Conservation (phyloP, 2,113 vertebrate genomes). For the Lepus europaeus region DNA sequence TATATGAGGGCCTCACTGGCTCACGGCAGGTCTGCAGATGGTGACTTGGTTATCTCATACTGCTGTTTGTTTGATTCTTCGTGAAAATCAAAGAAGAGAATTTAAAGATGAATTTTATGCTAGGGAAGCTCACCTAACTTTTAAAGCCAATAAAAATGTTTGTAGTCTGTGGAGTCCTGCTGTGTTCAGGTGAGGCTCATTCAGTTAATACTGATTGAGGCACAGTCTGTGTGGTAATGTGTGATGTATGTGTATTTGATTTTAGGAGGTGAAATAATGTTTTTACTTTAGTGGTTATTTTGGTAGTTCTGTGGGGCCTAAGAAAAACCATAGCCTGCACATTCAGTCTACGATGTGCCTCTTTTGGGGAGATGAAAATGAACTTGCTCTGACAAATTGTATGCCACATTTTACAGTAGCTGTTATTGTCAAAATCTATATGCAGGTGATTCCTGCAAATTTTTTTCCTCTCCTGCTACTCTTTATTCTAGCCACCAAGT, state of each 20-base stretch:
- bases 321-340: not conserved
- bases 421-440: not conserved
- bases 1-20: not conserved
- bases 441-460: not conserved
- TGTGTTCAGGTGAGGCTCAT: not conserved
- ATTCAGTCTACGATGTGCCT: not conserved
- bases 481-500: not conserved
- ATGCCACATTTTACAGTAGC: not conserved
- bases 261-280: not conserved
- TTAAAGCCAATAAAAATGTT: conserved; percentile 34
- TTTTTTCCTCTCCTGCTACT: not conserved
- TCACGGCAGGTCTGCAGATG: not conserved
- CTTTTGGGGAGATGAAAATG: not conserved
- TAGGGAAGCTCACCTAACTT: not conserved
- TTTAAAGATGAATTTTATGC: not conserved
- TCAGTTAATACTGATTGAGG: not conserved
- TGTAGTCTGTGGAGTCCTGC: not conserved
- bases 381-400: not conserved
- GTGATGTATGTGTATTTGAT: not conserved
- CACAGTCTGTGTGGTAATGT: not conserved
- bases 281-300: conserved; percentile 15
- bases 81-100: not conserved
- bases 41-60: not conserved
- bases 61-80: not conserved
- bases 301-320: not conserved